Conservation (phyloP, 2,888 invertebrate species). For the Yponomeuta malinellus region DNA sequence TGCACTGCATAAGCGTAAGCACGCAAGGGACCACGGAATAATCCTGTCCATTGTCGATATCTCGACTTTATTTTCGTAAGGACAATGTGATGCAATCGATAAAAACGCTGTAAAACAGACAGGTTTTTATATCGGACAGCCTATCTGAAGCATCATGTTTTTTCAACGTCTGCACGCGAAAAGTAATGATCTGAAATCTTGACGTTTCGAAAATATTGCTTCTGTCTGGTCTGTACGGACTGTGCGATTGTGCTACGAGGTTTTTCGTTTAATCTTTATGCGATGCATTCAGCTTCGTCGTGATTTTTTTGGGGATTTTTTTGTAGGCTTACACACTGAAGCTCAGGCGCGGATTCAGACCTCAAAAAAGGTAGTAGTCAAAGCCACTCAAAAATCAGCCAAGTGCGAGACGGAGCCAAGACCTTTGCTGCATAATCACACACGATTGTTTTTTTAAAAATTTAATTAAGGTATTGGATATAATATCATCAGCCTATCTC, state of each 20-base stretch:
- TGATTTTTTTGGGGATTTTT: not conserved
- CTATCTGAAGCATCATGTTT: constrained; percentile 12
- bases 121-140: constrained; percentile 13
- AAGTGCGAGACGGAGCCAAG: too few species aligned
- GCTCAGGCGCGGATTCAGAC: too few species aligned
- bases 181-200: constrained; percentile 15
- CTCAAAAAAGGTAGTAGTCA: too few species aligned
- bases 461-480: too few species aligned
- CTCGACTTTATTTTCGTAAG: not conserved
- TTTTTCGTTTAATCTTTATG: not conserved
- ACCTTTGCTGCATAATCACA: too few species aligned
- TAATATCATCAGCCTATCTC: too few species aligned
- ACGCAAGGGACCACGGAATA: not conserved
- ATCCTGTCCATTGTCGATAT: not conserved
- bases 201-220: constrained; percentile 12
- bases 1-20: constrained; percentile 11
- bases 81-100: constrained; percentile 12
- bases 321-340: too few species aligned
- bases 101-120: constrained; percentile 10
- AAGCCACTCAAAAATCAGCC: too few species aligned
- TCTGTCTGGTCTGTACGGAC: not conserved
- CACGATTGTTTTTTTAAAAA: too few species aligned
- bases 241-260: not conserved
- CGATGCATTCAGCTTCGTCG: not conserved
- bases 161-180: constrained; percentile 13